These are phyloP conservation scores for Colletes collaris DNA, from an alignment of 2,888 invertebrate species.

Conservation along the genomic window DNA sequence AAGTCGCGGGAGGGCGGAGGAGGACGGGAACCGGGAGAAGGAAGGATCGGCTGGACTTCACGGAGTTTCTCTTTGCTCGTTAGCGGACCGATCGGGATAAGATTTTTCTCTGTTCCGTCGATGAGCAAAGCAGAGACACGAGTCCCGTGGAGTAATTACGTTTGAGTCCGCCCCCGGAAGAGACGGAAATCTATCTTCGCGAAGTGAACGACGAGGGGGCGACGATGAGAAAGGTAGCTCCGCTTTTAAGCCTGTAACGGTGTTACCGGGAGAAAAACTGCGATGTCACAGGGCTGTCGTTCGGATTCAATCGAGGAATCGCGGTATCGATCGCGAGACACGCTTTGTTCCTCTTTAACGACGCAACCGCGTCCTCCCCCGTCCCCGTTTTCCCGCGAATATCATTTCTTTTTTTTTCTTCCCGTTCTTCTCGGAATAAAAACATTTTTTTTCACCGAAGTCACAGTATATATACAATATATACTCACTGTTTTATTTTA, in stretches of 20 bases:
- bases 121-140: slow-evolving; percentile 56
- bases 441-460: too few species aligned
- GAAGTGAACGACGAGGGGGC: not conserved
- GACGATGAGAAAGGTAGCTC: not conserved
- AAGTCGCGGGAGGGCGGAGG: too few species aligned
- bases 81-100: slow-evolving; percentile 49
- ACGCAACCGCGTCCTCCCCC: not conserved
- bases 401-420: too few species aligned
- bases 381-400: too few species aligned
- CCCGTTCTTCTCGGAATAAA: too few species aligned
- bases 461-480: too few species aligned
- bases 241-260: slow-evolving; percentile 49
- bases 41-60: too few species aligned
- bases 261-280: slow-evolving; percentile 26
- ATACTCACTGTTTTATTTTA: too few species aligned
- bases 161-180: slow-evolving; percentile 29
- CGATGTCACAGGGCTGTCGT: slow-evolving; percentile 20
- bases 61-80: slow-evolving; percentile 49
- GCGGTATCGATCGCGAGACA: slow-evolving; percentile 5
- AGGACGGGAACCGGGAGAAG: too few species aligned
- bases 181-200: too few species aligned
- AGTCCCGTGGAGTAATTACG: slow-evolving; percentile 59
- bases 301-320: slow-evolving; percentile 24
- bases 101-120: slow-evolving; percentile 52
- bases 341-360: slow-evolving; percentile 22